Evolutionary conservation across 2,888 invertebrate genomes (phyloP), one percentile per base, ranked within the genome.

Genomic region (Glaucopsyche alexis): DNA sequence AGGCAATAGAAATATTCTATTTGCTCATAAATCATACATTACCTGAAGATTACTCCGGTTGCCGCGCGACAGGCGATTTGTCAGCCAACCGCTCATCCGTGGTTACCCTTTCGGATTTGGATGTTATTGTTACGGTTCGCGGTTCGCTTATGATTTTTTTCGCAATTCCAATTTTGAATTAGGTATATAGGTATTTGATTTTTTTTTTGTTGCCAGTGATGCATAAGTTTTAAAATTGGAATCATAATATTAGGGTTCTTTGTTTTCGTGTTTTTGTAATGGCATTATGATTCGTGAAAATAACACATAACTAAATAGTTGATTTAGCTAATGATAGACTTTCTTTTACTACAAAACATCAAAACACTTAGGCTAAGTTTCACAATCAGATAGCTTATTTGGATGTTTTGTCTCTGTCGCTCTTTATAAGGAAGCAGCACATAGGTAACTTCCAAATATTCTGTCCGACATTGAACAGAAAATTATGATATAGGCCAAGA

Each of bases 1-100:
- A 73, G 65, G 73, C 65, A 75, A 78, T 76, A 77, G 75, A 77
- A 78, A 80, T 83, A 84, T 87, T 87, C 86, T 85, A 88, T 88
- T 88, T 85, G 82, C 81, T 82, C 84, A 90, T 91, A 91, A 90
- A 92, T 92, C 92, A 90, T 87, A 86, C 82, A 89, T 89, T 91
- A 91, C 92, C 91, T 91, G 91, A 81, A 82, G 83, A 83, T 84
- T 82, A 81, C 79, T 50, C 42, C 52, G 66, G 78, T 74, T 77
- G 86, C 80, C 86, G 87, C 85, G 80, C 75, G 77, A 89, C 91
- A 91, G 88, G 88, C 88, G 89, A 92, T 92, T 92, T 92, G 91
- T 92, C 90, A 90, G 87, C 80, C 76, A 83, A 76, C 85, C 87
- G 84, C 83, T 88, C 89, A 87, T 81, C 85, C 88, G 85, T 78